Percentiles rank a stretch among this genome's conserved stretches.
phyloP scores from a whole-genome alignment of 92 coral and sea anemone species.

The Hydrozoanthus gracilis region DNA sequence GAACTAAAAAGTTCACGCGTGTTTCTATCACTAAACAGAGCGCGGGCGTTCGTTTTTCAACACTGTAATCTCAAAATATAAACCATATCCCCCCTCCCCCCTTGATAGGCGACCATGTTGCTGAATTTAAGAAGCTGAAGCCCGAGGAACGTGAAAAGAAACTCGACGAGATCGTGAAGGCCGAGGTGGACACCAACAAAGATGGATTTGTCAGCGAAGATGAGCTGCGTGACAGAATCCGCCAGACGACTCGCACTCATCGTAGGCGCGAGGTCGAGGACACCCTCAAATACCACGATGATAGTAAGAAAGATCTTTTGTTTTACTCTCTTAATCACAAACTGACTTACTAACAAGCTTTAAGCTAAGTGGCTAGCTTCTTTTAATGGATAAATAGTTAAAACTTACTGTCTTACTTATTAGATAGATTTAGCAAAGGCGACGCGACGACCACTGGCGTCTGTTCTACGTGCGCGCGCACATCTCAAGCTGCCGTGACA shows the following conservation, averaged over 20 bases:
- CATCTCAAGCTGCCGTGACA: no score
- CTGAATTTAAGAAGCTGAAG: conserved; percentile 74
- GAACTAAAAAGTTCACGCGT: no score
- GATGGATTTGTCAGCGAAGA: conserved; percentile 86
- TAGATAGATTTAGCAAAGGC: no score
- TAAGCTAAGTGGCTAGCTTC: no score
- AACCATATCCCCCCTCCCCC: background rate
- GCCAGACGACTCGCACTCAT: conserved; percentile 72
- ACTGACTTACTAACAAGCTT: no score
- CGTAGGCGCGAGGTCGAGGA: conserved; percentile 74
- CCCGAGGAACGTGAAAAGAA: conserved; percentile 77
- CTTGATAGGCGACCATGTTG: conserved; percentile 71
- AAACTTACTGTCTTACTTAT: no score
- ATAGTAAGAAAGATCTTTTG: conserved; percentile 53
- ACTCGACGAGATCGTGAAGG: conserved; percentile 67
- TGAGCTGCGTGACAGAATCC: conserved; percentile 79
- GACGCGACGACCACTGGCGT: no score
- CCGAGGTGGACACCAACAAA: conserved; percentile 81
- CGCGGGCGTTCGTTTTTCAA: background rate
- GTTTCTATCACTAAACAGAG: no score
- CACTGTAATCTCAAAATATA: background rate
- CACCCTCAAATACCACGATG: conserved; percentile 81
- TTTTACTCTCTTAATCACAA: no score
- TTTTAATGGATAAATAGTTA: no score
- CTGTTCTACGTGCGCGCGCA: no score